These are phyloP conservation scores for Pollimyrus isidori DNA, from an alignment of 2,113 vertebrate genomes.

Conservation along the genomic window DNA sequence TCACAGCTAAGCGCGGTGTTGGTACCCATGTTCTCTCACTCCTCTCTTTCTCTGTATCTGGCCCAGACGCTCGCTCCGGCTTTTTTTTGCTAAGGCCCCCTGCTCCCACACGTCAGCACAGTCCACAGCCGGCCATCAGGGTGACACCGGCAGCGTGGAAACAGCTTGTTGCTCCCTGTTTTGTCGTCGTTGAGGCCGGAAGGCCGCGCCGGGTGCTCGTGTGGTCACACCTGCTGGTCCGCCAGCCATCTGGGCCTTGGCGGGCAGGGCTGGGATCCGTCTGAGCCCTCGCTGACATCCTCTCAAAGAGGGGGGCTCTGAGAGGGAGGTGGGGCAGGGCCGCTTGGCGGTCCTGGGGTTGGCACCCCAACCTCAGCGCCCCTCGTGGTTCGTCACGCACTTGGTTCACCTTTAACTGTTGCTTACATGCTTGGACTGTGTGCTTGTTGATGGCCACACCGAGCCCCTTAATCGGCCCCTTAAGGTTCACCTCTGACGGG, in stretches of 20 bases:
- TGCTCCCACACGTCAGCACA: not conserved
- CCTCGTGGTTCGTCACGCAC: not conserved
- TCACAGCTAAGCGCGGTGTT: not conserved
- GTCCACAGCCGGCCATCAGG: not conserved
- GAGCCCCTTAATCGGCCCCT: not conserved
- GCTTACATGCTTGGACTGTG: not conserved
- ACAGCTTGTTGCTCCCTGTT: not conserved
- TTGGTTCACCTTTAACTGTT: not conserved
- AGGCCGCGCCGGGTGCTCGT: not conserved
- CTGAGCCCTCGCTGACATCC: not conserved
- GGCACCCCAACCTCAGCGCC: not conserved
- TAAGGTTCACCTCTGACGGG: not conserved
- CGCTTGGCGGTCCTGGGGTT: not conserved
- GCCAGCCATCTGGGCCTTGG: not conserved
- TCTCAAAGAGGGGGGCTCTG: not conserved
- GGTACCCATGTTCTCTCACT: not conserved
- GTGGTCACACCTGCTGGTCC: not conserved
- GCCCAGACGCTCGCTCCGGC: not conserved
- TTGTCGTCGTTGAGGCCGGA: not conserved
- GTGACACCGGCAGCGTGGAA: not conserved
- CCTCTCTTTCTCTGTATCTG: not conserved
- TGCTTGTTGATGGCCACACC: not conserved
- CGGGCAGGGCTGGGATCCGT: not conserved
- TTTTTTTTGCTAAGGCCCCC: not conserved
- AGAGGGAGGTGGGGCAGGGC: not conserved